phyloP scores from a whole-genome alignment of 2,888 invertebrate genomes.

The Leptinotarsa peninsularis region DNA sequence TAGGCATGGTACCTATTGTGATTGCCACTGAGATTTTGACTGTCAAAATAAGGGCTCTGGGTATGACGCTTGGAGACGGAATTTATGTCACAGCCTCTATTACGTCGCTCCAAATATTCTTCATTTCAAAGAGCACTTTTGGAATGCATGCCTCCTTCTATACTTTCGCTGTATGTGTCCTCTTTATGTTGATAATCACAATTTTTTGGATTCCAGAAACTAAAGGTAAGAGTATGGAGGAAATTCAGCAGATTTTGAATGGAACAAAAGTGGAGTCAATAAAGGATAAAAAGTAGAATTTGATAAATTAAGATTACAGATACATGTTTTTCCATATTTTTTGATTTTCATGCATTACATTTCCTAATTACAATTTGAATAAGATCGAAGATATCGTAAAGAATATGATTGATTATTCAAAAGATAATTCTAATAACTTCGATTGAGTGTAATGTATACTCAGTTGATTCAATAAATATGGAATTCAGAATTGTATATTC shows the following conservation, averaged over 20 bases:
- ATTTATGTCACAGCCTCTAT: constrained; percentile 59
- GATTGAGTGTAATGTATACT: too few relatives aligned
- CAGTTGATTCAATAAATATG: too few relatives aligned
- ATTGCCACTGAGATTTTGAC: constrained; percentile 63
- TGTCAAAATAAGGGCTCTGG: constrained; percentile 62
- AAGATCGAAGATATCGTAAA: too few relatives aligned
- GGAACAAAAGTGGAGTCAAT: constrained; percentile 16
- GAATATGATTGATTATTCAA: too few relatives aligned
- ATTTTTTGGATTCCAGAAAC: constrained; percentile 72
- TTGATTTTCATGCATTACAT: too few relatives aligned
- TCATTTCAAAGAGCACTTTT: constrained; percentile 50
- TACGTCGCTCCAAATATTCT: constrained; percentile 57
- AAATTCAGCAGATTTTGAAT: constrained; percentile 68
- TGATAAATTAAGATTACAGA: not conserved
- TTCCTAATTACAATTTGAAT: too few relatives aligned
- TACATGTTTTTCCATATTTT: not conserved
- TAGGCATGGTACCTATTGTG: constrained; percentile 63
- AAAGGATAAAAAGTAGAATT: too few relatives aligned
- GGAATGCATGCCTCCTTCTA: constrained; percentile 61
- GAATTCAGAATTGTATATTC: too few relatives aligned
- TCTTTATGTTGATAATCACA: constrained; percentile 42
- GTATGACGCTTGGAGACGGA: constrained; percentile 61
- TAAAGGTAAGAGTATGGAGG: constrained; percentile 75
- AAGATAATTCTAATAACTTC: too few relatives aligned
- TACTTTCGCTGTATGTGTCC: constrained; percentile 51